Evolutionary conservation across 2,888 invertebrate genomes (phyloP), one percentile per base, ranked within the genome.

Genomic region (Elgonia sp.): DNA sequence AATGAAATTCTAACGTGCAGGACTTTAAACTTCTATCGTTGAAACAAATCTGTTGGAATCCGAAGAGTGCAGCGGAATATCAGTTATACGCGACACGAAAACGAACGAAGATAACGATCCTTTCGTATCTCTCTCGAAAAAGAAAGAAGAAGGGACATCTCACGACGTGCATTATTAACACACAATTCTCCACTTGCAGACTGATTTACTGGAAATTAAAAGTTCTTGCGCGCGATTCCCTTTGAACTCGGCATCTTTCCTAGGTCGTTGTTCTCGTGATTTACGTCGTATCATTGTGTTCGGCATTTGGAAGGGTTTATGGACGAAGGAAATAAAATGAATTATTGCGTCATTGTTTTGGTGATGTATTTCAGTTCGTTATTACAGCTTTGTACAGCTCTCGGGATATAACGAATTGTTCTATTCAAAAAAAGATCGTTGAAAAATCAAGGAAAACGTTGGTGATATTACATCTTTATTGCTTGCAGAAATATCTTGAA

Each of bases 21-120:
- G 57, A 76, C 80, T 82, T 82, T 77, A 76, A 88, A 88, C 67
- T 88, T 88, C 76, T 72, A 84, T 83, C 55, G 79, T 83, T 75
- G 85, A 83, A 86, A 88, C 83, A 88, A 88, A 88, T 86, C 88
- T 85, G 69, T 60, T 50, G 72, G 73, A 82, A 85, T 82, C 62
- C 79, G 73, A 76, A 65, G 77, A 73, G 83, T 62, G 42, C 53
- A 57, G 39, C 70, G 37, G 53, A 67, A 62, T 80, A 83, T 88
- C 77, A 65, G 72, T 20, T 77, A 29, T 29, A 83, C 73, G 80
- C 80, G 85, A 85, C 75, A 62, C 63, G 85, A 79, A 76, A 83
- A 76, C 75, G 75, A 85, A 83, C 69, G 62, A 75, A 70, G 73
- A 81, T 67, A 75, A 79, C 20, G 18, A 73, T 16, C 14, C 37